Evolutionary conservation across 1,140 invertebrate species (phyloP), one percentile per base, ranked within the genome.

Genomic region (Drosophila triauraria): DNA sequence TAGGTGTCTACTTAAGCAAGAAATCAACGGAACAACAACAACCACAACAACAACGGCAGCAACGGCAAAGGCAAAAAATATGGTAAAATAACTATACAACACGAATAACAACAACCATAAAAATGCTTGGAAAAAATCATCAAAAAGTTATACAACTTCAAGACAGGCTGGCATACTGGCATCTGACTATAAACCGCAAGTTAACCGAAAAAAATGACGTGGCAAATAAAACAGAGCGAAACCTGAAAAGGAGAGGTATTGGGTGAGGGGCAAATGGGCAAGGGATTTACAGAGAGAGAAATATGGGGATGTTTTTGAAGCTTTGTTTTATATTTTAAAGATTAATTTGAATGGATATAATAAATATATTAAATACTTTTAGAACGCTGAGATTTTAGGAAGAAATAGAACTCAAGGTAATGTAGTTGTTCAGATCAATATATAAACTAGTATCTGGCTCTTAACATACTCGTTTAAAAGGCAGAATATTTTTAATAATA

Each of bases 1-100:
- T 88, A 90, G 85, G 84, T 88, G 84, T 88, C 84, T 90, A 88
- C 84, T 88, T 88, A 88, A 90, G 77, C 87, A 88, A 72, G 70
- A 72, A 72, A 75, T 75, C 71, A 75, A 75, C 58, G 71, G 61
- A 42, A 44, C 59, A 75, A 35, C 54, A 75, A 51, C 46, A 51
- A 44, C 46, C 44, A 6, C 27, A 27, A 12, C 20, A 20, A n/a
- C n/a, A n/a, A n/a, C n/a, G n/a, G n/a, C 48, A 44, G 42, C 42
- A 9, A 17, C 7, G 42, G 42, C 42, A 17, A 15, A 8, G n/a
- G 17, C 64, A 27, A 56, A 47, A 42, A 67, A 40, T 67, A 63
- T 63, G 63, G 63, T 53, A 53, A 51, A 68, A 67, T 38, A 62
- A 51, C 35, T 25, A 56, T 20, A 70, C 67, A 67, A 42, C 67